Conservation (phyloP, 2,797 vertebrate genomes). For the Sebastes aleutianus region DNA sequence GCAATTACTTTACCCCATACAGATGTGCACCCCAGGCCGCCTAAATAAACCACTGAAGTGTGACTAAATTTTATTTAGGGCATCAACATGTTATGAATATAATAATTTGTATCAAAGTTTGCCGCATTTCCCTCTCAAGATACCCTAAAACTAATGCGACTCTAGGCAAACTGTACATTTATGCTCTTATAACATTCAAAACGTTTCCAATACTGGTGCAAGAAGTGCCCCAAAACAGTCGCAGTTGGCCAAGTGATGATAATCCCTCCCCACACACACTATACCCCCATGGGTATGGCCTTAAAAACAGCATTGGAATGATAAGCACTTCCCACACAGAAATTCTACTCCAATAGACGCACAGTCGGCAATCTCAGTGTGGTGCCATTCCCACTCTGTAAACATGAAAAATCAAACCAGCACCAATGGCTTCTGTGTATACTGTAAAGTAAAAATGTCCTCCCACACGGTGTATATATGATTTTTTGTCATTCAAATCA, state of each 20-base stretch:
- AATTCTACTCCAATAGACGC: constrained; percentile 38
- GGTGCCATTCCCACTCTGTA: constrained; percentile 38
- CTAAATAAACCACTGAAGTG: constrained; percentile 5
- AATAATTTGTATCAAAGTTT: background rate
- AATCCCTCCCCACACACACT: constrained; percentile 42
- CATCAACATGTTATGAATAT: background rate
- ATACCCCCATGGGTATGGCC: constrained; percentile 46
- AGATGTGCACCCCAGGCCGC: background rate
- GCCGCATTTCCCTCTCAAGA: background rate
- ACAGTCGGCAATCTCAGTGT: constrained; percentile 22
- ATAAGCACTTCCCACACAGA: constrained; percentile 60
- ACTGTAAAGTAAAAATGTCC: background rate
- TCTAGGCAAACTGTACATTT: background rate
- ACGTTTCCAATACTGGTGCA: constrained; percentile 16
- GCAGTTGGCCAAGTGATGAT: constrained; percentile 48
- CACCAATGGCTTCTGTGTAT: background rate
- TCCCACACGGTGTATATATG: background rate
- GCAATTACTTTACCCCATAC: constrained; percentile 15
- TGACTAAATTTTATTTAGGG: background rate
- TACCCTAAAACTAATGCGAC: background rate
- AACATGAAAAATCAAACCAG: constrained; percentile 17
- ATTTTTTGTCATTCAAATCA: background rate
- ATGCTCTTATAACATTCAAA: background rate
- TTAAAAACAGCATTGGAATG: constrained; percentile 58
- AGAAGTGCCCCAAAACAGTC: constrained; percentile 37